Base-by-base conservation (phyloP, 2,888 invertebrate genomes). In the Acanthopleura granulata region DNA sequence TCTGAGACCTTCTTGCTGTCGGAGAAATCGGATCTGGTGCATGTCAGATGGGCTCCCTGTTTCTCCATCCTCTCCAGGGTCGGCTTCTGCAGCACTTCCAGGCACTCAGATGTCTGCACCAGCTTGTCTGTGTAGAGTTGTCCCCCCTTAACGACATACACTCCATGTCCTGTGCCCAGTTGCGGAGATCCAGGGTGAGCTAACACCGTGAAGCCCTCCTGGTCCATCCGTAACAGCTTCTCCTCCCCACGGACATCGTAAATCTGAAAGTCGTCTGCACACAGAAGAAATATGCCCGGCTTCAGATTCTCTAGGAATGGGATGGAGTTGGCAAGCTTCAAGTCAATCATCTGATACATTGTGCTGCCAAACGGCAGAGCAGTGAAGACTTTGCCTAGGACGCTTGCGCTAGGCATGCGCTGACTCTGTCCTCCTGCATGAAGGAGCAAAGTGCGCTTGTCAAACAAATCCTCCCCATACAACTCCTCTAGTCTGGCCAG, bases 341-440 rank as follows among this genome's bases (percentile, higher is more conserved):
- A 76, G 77, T 92, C 92, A 30, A 92, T 79, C 89, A 91, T 90
- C 72, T 89, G 88, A 73, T 87, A 89, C 74, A 89, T 82, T 0
- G 87, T 85, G 18, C 80, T 78, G 6, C 87, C 89, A 72, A 87
- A 81, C 0, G 91, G 91, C 15, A 91, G 78, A 50, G 90, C 86
- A 18, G 90, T 88, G 78, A 91, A 91, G 4, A 91, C 84, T 80
- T 92, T 92, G 1, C 92, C 92, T 14, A 91, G 84, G 22, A 90
- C 86, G 75, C 89, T 89, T 29, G 91, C 87, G 77, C 90, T 91
- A 12, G 91, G 91, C 80, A 92, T 86, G n/a, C 92, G 82, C 82
- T 91, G 90, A 77, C 92, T 91, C 81, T 89, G 88, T 0, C 92
- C 92, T 16, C 92, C 92, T 71, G 91, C 90, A 81, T 91, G 91